Conservation (phyloP, 2,797 vertebrate species). For the Tarsius wallacei region DNA sequence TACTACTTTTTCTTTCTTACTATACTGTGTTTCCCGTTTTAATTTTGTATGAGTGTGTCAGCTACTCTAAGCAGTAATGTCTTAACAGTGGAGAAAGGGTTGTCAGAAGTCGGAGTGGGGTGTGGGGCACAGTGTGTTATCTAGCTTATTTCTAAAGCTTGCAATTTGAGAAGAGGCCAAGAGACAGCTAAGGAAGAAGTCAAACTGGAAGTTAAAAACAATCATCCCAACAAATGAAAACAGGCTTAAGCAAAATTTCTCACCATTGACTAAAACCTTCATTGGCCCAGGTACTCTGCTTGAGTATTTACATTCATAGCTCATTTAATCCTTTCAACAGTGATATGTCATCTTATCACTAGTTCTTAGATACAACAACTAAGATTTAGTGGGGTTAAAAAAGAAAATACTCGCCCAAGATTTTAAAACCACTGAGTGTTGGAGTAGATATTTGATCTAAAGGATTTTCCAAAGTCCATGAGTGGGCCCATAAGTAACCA, state of each 20-base stretch:
- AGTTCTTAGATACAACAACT: not conserved
- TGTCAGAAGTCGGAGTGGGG: not conserved
- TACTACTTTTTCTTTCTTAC: not conserved
- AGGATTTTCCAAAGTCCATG: not conserved
- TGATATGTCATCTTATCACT: not conserved
- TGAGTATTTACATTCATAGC: not conserved
- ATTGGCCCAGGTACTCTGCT: not conserved
- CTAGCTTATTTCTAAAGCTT: constrained; percentile 2
- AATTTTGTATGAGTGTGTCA: not conserved
- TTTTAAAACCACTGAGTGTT: not conserved
- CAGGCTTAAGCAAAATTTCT: not conserved
- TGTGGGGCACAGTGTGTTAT: not conserved
- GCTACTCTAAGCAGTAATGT: not conserved
- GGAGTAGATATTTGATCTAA: not conserved
- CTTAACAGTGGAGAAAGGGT: not conserved
- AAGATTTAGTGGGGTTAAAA: not conserved
- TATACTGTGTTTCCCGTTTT: not conserved
- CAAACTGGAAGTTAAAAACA: not conserved
- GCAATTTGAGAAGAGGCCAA: not conserved
- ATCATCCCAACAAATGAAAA: constrained; percentile 17
- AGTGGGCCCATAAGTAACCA: not conserved
- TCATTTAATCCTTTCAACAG: constrained; percentile 8
- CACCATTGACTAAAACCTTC: not conserved
- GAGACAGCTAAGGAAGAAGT: not conserved
- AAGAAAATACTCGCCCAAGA: not conserved